These are phyloP conservation scores for Spermophilus dauricus DNA, from an alignment of 2,113 vertebrate genomes.

Conservation along the genomic window DNA sequence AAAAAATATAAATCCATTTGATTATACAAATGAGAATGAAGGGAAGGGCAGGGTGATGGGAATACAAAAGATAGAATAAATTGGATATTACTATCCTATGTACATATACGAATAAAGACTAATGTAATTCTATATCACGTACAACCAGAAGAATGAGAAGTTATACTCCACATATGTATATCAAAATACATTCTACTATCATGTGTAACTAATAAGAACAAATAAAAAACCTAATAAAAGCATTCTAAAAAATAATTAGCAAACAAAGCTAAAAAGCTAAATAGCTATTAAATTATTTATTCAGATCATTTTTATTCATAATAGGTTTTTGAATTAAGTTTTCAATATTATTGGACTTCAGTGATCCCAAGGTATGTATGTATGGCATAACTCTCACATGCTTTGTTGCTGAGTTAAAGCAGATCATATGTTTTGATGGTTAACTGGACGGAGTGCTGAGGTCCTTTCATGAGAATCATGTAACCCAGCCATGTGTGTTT, in stretches of 20 bases:
- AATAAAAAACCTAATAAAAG: too few species aligned
- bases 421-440: background rate
- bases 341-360: background rate
- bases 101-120: too few species aligned
- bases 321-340: background rate
- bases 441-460: background rate
- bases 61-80: too few species aligned
- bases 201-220: too few species aligned
- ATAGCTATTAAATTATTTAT: background rate
- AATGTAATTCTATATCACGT: too few species aligned
- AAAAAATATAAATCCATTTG: too few species aligned
- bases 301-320: background rate
- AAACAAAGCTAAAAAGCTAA: background rate
- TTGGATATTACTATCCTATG: too few species aligned
- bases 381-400: background rate
- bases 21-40: too few species aligned
- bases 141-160: too few species aligned
- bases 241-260: background rate
- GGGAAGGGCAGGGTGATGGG: too few species aligned
- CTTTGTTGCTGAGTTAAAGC: background rate
- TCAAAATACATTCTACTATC: too few species aligned
- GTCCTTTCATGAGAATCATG: background rate
- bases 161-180: too few species aligned
- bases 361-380: background rate
- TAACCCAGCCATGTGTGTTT: background rate